Conservation (phyloP, 1,140 invertebrate genomes). For the Euborellia annulipes region DNA sequence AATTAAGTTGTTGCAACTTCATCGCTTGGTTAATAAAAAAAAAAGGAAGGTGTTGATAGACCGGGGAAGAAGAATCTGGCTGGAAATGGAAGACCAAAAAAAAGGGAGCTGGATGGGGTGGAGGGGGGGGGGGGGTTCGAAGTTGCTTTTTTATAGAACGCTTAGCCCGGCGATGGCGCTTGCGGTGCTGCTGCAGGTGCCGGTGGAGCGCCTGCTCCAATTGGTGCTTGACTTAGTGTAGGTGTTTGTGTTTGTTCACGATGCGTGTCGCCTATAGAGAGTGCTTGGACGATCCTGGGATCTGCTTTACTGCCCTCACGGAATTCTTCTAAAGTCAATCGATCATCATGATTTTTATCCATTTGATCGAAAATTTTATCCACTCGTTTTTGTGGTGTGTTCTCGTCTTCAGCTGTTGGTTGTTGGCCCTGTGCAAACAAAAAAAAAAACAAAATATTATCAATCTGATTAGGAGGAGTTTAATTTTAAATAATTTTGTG, state of each 20-base stretch:
- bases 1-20: too few relatives aligned
- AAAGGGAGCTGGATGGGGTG: neutral
- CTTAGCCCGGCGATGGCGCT: slow-evolving; percentile 1
- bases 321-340: slow-evolving; percentile 93
- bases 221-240: neutral
- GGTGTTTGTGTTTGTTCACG: neutral
- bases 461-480: too few relatives aligned
- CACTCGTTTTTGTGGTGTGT: slow-evolving; percentile 87
- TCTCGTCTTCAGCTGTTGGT: slow-evolving; percentile 80
- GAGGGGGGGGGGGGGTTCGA: neutral
- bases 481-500: too few relatives aligned
- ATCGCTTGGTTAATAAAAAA: too few relatives aligned
- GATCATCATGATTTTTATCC: slow-evolving; percentile 97
- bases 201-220: too few relatives aligned
- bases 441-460: too few relatives aligned
- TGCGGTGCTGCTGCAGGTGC: neutral
- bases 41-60: too few relatives aligned
- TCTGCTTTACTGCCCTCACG: slow-evolving; percentile 96
- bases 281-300: slow-evolving; percentile 93
- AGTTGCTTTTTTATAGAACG: neutral
- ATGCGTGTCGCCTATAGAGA: slow-evolving; percentile 49
- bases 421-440: slow-evolving; percentile 62
- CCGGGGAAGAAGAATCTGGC: too few relatives aligned
- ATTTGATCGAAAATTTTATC: slow-evolving; percentile 97
- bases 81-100: too few relatives aligned